Percentiles rank a stretch among this genome's conserved stretches.
Conservation (phyloP, 2,113 vertebrate species). For the Dasyprocta punctata region DNA sequence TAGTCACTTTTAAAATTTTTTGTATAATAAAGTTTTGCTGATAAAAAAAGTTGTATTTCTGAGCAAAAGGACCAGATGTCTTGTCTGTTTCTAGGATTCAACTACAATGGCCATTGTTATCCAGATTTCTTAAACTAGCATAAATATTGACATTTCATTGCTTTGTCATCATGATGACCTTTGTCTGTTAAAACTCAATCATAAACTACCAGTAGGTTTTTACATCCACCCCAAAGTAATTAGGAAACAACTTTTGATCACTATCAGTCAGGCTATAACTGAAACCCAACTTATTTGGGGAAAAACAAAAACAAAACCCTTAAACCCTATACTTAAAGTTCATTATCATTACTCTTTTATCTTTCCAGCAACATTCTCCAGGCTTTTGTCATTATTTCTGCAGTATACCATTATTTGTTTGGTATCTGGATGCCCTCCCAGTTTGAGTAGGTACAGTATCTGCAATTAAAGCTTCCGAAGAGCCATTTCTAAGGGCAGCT, state of each 20-base stretch:
- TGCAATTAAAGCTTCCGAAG: not conserved
- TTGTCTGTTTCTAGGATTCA: constrained; percentile 3
- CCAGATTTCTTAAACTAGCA: not conserved
- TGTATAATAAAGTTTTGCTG: not conserved
- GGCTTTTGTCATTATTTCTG: constrained; percentile 34
- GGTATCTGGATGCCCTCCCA: constrained; percentile 22
- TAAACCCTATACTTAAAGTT: constrained; percentile 43
- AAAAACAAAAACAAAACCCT: not conserved
- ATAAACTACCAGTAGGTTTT: constrained; percentile 47
- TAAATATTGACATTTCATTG: constrained; percentile 2
- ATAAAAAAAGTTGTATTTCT: constrained; percentile 18
- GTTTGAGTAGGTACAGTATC: not conserved
- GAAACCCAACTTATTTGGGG: constrained; percentile 14
- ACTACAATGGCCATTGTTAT: not conserved
- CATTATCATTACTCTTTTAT: constrained; percentile 38
- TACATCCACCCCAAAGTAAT: constrained; percentile 13
- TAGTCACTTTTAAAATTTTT: not conserved
- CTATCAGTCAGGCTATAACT: constrained; percentile 53
- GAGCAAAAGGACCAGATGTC: not conserved
- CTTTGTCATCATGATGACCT: constrained; percentile 14
- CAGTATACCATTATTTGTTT: constrained; percentile 34
- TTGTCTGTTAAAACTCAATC: constrained; percentile 3
- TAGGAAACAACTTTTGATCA: constrained; percentile 56
- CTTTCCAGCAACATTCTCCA: not conserved
- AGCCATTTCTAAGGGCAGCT: constrained; percentile 45